phyloP scores from a whole-genome alignment of 2,888 invertebrate species.

The Drosophila niveifrons region DNA sequence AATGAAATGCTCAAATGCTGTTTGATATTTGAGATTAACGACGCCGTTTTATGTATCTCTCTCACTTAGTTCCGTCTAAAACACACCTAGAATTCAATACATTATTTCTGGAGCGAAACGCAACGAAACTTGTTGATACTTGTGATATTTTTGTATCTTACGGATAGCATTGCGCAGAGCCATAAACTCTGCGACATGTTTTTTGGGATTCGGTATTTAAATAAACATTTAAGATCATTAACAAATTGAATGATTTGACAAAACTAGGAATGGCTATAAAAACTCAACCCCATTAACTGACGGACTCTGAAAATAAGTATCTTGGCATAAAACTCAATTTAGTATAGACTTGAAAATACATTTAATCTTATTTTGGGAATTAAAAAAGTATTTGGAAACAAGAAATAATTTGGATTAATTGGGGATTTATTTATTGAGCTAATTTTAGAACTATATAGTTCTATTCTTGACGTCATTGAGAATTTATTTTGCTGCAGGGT shows the following conservation, averaged over 20 bases:
- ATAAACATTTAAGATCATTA: conserved; percentile 49
- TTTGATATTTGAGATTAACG: conserved; percentile 59
- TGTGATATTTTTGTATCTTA: not conserved
- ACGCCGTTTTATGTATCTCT: conserved; percentile 49
- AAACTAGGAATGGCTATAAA: conserved; percentile 33
- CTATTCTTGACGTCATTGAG: too few relatives aligned
- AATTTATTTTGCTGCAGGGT: too few relatives aligned
- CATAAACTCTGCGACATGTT: conserved; percentile 23
- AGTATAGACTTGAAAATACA: conserved; percentile 16
- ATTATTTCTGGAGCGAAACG: conserved; percentile 28
- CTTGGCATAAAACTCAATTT: conserved; percentile 26
- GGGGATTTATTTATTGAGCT: too few relatives aligned
- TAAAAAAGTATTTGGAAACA: not conserved
- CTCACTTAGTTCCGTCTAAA: conserved; percentile 45
- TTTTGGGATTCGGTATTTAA: conserved; percentile 33
- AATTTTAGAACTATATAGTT: too few relatives aligned
- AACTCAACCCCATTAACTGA: conserved; percentile 31
- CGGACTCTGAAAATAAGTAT: conserved; percentile 29
- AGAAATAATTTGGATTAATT: not conserved
- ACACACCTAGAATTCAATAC: conserved; percentile 7
- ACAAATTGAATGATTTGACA: conserved; percentile 50
- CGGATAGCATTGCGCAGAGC: conserved; percentile 10
- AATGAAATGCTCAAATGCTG: conserved; percentile 28
- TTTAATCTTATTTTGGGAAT: conserved; percentile 12
- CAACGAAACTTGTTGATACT: conserved; percentile 36